Evolutionary conservation across 2,888 invertebrate species (phyloP).

Genomic region (Hirtodrosophila histrioides): DNA sequence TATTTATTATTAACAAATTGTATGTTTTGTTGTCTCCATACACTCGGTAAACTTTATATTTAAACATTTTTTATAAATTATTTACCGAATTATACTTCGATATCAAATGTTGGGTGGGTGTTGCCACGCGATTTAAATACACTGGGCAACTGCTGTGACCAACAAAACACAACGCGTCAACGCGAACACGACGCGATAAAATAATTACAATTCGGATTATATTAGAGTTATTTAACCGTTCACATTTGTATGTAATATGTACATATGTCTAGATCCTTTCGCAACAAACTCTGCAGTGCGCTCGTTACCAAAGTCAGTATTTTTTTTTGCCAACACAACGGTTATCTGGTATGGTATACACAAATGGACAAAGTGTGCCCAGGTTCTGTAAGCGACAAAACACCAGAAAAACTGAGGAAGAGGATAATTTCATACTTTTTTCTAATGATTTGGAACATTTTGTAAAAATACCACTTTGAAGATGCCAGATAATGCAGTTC

Average conservation of each 20-base stretch:
- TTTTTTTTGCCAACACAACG: slow-evolving; percentile 40
- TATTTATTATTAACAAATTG: too few relatives aligned
- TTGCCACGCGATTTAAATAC: slow-evolving; percentile 21
- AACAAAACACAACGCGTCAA: neutral
- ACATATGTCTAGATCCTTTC: slow-evolving; percentile 8
- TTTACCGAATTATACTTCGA: slow-evolving; percentile 3
- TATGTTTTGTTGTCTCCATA: neutral
- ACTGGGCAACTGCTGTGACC: neutral
- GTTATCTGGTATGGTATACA: slow-evolving; percentile 45
- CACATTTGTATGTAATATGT: neutral
- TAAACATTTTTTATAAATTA: neutral
- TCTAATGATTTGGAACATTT: too few relatives aligned
- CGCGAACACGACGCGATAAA: slow-evolving; percentile 5
- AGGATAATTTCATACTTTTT: neutral
- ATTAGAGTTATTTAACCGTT: neutral
- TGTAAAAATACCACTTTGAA: too few relatives aligned
- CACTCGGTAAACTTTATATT: neutral
- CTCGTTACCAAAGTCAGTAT: slow-evolving; percentile 32
- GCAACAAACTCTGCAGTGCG: slow-evolving; percentile 6
- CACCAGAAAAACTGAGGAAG: neutral
- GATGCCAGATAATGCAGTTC: too few relatives aligned
- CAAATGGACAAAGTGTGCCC: slow-evolving; percentile 42
- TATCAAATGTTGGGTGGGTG: slow-evolving; percentile 18
- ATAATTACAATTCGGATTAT: neutral
- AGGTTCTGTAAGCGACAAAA: neutral